Conservation (phyloP, 1,140 invertebrate genomes). For the Dendrolimus punctatus region DNA sequence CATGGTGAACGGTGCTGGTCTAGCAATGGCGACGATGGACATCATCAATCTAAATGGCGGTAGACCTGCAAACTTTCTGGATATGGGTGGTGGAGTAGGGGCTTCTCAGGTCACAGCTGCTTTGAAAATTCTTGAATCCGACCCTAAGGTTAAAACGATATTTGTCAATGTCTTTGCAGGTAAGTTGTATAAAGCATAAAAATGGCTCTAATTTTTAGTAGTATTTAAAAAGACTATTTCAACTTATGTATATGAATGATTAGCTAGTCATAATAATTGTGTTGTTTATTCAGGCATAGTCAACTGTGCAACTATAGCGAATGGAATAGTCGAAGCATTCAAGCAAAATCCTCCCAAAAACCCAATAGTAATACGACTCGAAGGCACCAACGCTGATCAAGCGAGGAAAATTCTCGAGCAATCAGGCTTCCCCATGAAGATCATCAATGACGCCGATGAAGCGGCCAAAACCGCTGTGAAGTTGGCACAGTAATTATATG, state of each 20-base stretch:
- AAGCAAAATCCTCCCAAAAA: slow-evolving; percentile 86
- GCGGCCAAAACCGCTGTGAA: slow-evolving; percentile 91
- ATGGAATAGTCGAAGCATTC: slow-evolving; percentile 93
- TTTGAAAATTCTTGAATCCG: slow-evolving; percentile 93
- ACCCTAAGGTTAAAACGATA: slow-evolving; percentile 94
- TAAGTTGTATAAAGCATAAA: slow-evolving; percentile 12
- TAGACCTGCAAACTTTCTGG: slow-evolving; percentile 95
- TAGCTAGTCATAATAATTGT: background rate
- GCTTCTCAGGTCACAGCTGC: slow-evolving; percentile 94
- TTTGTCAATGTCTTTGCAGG: slow-evolving; percentile 99
- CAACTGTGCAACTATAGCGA: slow-evolving; percentile 97
- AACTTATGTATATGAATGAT: background rate
- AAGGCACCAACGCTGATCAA: slow-evolving; percentile 82
- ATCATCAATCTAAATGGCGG: slow-evolving; percentile 96
- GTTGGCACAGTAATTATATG: slow-evolving; percentile 30
- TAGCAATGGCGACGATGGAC: slow-evolving; percentile 99
- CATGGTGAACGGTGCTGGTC: slow-evolving; percentile 95
- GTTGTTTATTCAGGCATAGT: slow-evolving; percentile 81
- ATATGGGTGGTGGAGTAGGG: slow-evolving; percentile 96
- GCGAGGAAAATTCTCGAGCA: slow-evolving; percentile 83
- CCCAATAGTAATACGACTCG: slow-evolving; percentile 93
- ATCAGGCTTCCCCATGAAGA: slow-evolving; percentile 86
- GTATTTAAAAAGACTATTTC: background rate
- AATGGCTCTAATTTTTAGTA: background rate
- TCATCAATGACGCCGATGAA: slow-evolving; percentile 90